Base-by-base conservation (phyloP, 2,888 invertebrate genomes). In the Drosophila mercatorum region DNA sequence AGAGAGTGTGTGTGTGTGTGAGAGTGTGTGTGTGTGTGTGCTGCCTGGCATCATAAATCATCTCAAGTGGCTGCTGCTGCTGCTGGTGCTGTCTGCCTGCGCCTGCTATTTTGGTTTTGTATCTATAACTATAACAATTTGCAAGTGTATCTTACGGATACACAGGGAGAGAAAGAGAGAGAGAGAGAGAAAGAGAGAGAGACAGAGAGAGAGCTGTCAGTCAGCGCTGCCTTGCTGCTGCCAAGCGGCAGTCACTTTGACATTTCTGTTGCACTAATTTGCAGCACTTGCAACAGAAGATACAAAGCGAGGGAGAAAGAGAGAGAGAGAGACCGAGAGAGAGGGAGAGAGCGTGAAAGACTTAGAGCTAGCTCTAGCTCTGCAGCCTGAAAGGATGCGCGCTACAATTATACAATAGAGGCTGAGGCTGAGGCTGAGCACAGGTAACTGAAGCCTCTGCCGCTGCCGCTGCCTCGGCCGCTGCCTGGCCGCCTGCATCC, bases 21-120 rank as follows among this genome's bases (percentile, higher is more conserved):
- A 47, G 31, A 49, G 38, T 46, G 53, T 61, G 38, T 56, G 40
- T 73, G 69, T 65, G 76, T 73, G 61, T 41, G 53, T 47, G 26
- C n/a, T 31, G 41, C 38, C 73, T 72, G 75, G 76, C 91, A 89
- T 91, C 91, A 91, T 91, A 91, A 91, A 91, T 91, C 91, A 91
- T 86, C 83, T 91, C 85, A 90, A 91, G 91, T 77, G 74, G 78
- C 77, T 71, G 75, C 68, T 52, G 64, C 68, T 52, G 64, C 52
- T 70, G 62, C 49, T 36, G 52, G 34, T 56, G 65, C 65, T 65
- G 62, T 58, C 67, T 73, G 57, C 55, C 31, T 43, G 52, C 43
- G 65, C 68, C 65, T 56, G 75, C 74, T 79, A 75, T 75, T 75
- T 76, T 58, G 74, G 63, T 75, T 77, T 78, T 76, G 72, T 83